Evolutionary conservation across 2,888 invertebrate genomes (phyloP).

Genomic region (Diadegma fenestrale): DNA sequence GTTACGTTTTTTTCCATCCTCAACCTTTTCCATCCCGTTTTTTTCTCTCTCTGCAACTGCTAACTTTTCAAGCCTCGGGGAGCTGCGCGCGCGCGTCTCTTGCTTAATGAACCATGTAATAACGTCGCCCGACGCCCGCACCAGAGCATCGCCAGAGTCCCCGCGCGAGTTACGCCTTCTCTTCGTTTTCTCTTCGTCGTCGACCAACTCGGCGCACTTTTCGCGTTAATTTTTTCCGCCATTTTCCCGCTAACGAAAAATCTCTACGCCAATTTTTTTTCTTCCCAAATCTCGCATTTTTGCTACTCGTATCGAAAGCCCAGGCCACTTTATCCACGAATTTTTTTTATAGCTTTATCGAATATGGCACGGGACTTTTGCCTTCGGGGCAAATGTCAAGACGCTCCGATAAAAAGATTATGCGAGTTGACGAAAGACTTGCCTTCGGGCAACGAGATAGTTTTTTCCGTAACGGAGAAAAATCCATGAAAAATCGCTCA

Average conservation of each 20-base stretch:
- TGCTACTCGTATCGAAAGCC: neutral
- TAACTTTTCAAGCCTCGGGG: slow-evolving; percentile 57
- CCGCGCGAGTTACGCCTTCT: slow-evolving; percentile 58
- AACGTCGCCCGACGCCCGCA: slow-evolving; percentile 77
- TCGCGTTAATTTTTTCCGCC: too few relatives aligned
- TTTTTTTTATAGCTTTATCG: neutral
- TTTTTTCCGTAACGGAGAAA: slow-evolving; percentile 73
- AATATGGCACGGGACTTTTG: neutral
- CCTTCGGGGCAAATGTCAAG: slow-evolving; percentile 13
- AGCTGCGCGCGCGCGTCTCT: slow-evolving; percentile 73
- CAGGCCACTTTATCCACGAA: neutral
- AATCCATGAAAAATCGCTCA: slow-evolving; percentile 70
- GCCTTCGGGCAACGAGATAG: slow-evolving; percentile 69
- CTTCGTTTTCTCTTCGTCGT: slow-evolving; percentile 45
- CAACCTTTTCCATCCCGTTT: slow-evolving; percentile 55
- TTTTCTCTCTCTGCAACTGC: slow-evolving; percentile 58
- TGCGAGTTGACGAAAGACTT: slow-evolving; percentile 52
- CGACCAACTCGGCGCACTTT: neutral
- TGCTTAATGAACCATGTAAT: slow-evolving; percentile 83
- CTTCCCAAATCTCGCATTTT: too few relatives aligned
- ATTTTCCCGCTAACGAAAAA: neutral
- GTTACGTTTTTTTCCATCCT: slow-evolving; percentile 34
- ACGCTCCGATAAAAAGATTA: slow-evolving; percentile 54
- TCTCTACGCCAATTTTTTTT: neutral
- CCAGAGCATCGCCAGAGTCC: slow-evolving; percentile 9